Evolutionary conservation across 2,797 vertebrate genomes (phyloP).

Genomic region (Lithobates pipiens): DNA sequence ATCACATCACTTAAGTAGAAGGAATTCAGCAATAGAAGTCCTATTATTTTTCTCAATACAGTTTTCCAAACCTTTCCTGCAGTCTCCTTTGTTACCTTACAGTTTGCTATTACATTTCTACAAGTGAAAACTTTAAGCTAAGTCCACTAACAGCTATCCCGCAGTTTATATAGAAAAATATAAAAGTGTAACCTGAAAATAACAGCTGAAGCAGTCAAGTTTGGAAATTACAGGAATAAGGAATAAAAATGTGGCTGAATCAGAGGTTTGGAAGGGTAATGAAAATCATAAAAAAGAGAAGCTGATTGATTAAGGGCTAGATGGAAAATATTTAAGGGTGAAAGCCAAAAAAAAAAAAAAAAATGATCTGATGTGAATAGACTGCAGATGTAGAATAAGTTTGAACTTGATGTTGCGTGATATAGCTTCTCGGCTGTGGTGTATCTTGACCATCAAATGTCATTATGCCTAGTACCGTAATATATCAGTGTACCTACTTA

Average conservation of each 20-base stretch:
- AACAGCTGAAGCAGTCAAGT: conserved; percentile 48
- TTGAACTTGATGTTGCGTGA: neutral
- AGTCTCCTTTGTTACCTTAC: neutral
- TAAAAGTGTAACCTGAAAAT: conserved; percentile 48
- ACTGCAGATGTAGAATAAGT: conserved; percentile 34
- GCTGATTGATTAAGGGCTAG: conserved; percentile 59
- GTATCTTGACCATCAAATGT: neutral
- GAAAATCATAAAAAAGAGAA: conserved; percentile 56
- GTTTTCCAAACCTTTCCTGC: neutral
- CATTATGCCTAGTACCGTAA: neutral
- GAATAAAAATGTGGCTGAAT: conserved; percentile 63
- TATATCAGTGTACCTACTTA: neutral
- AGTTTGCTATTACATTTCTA: neutral
- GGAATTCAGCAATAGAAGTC: neutral
- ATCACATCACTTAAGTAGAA: neutral
- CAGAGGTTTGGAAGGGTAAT: conserved; percentile 62
- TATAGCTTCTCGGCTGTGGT: conserved; percentile 22
- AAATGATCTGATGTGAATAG: conserved; percentile 19
- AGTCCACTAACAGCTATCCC: conserved; percentile 1
- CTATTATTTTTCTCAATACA: neutral
- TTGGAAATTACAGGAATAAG: conserved; percentile 58
- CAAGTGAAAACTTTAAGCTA: conserved; percentile 11
- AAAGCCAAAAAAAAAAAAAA: conserved; percentile 33
- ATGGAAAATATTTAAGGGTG: conserved; percentile 49
- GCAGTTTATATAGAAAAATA: conserved; percentile 7